Percentiles rank a stretch among this genome's conserved stretches.
Conservation (phyloP, 1,140 invertebrate genomes). For the Drosophila lini region DNA sequence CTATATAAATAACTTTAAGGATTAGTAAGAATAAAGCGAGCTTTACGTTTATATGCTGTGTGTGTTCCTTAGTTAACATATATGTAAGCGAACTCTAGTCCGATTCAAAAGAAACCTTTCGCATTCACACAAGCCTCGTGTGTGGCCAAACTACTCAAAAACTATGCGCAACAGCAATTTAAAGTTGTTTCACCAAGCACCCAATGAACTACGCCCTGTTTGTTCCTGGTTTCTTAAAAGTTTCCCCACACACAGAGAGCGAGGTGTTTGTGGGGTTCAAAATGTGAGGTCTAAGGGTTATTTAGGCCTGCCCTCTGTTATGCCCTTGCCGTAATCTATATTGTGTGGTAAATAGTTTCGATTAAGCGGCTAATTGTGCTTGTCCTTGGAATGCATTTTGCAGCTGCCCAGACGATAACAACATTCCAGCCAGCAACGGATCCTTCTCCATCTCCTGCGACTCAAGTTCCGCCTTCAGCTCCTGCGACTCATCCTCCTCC, state of each 20-base stretch:
- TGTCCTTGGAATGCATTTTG: constrained; percentile 33
- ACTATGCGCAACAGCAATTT: constrained; percentile 21
- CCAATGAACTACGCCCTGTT: constrained; percentile 15
- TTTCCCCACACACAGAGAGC: not conserved
- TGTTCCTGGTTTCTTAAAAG: constrained; percentile 7
- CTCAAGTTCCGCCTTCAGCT: not conserved
- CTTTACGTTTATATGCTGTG: not conserved
- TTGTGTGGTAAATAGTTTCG: constrained; percentile 36
- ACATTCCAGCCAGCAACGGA: constrained; percentile 16
- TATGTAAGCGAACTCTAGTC: not conserved
- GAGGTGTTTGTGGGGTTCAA: not conserved
- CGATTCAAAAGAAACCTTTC: constrained; percentile 1
- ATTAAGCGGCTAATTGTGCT: constrained; percentile 46
- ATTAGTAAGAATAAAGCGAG: not conserved
- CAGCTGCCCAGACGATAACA: constrained; percentile 47
- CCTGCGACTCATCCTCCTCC: not conserved
- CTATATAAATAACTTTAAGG: not conserved
- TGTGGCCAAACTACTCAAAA: constrained; percentile 3
- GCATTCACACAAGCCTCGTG: constrained; percentile 1
- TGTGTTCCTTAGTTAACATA: not conserved
- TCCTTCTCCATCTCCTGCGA: not conserved
- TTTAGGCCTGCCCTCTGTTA: not conserved
- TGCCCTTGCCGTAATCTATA: constrained; percentile 1
- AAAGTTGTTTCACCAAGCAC: constrained; percentile 5
- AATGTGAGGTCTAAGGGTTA: constrained; percentile 15